Base-by-base conservation (phyloP, 2,797 vertebrate genomes). In the Gadopsis bispinosus region DNA sequence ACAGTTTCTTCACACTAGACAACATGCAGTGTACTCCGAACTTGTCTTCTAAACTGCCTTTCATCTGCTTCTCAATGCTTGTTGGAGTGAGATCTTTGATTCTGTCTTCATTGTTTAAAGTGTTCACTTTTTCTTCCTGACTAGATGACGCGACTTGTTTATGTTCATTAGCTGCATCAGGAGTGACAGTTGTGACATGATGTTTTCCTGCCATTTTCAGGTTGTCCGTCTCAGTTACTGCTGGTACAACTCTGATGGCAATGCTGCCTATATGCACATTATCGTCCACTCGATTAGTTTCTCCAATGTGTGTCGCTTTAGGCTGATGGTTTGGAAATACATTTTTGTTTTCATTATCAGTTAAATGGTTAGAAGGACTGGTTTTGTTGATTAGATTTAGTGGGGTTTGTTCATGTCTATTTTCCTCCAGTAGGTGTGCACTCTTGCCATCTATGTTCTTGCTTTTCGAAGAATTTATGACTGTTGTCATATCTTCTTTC, bases 261-360 rank as follows among this genome's bases (percentile, higher is more conserved):
- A 92, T 92, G 58, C 76, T 71, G 66, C 86, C 92, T 61, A 89
- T 93, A 56, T 93, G 90, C 31, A 92, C 58, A 68, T 71, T 7
- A 12, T 79, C 56, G 0, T 83, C 82, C 22, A 29, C 33, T 75
- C 83, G 69, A 53, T 41, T 73, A 6, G 76, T 69, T n/a, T 82
- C 71, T 72, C 8, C 47, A 48, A 2, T 48, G 4, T 56, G 29
- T 47, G 51, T 80, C 31, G 74, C 60, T 70, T 79, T 54, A 39
- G 33, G 1, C 26, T 80, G 67, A 19, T 39, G 33, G 78, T 79
- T 50, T 45, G 50, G 45, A 65, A 73, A 55, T 43, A 16, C 26
- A 4, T 68, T 6, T 20, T 2, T 69, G 26, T 56, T 84, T 73
- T 82, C 58, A 51, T 75, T 79, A 26, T 66, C 56, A 35, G 53